A percentile compares a stretch with the other conserved stretches of the same genome.
Evolutionary conservation across 2,113 vertebrate genomes (phyloP).

Genomic region (Vanacampus margaritifer): DNA sequence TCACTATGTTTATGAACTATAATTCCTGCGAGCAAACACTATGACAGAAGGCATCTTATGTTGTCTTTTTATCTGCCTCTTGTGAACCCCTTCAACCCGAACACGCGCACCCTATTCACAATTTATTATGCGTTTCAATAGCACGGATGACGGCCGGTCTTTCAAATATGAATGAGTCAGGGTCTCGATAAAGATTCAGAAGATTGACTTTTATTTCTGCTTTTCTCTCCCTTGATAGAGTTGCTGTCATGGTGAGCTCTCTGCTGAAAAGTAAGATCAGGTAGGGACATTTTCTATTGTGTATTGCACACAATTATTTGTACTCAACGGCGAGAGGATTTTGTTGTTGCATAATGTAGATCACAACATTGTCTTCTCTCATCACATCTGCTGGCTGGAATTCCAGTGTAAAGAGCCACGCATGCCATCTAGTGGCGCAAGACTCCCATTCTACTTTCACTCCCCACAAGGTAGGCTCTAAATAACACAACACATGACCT

Average conservation of each 20-base stretch:
- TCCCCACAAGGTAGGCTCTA: not conserved
- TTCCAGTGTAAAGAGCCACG: constrained; percentile 45
- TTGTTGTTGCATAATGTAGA: constrained; percentile 16
- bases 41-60: constrained; percentile 22
- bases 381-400: constrained; percentile 23
- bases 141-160: constrained; percentile 43
- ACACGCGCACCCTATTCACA: constrained; percentile 21
- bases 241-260: constrained; percentile 46
- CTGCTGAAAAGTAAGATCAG: constrained; percentile 37
- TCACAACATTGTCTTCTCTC: constrained; percentile 22
- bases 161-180: constrained; percentile 55
- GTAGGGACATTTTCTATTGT: constrained; percentile 29
- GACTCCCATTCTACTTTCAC: constrained; percentile 9
- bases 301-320: constrained; percentile 23
- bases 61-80: constrained; percentile 27
- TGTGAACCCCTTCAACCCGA: constrained; percentile 44
- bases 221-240: constrained; percentile 36
- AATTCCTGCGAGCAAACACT: constrained; percentile 1
- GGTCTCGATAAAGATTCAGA: constrained; percentile 42
- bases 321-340: not conserved
- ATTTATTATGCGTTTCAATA: constrained; percentile 50
- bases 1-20: constrained; percentile 1
- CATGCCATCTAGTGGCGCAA: constrained; percentile 68
- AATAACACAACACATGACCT: not conserved
- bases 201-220: constrained; percentile 39